phyloP scores from a whole-genome alignment of 2,797 vertebrate genomes.

The Pangasius larnaudii region DNA sequence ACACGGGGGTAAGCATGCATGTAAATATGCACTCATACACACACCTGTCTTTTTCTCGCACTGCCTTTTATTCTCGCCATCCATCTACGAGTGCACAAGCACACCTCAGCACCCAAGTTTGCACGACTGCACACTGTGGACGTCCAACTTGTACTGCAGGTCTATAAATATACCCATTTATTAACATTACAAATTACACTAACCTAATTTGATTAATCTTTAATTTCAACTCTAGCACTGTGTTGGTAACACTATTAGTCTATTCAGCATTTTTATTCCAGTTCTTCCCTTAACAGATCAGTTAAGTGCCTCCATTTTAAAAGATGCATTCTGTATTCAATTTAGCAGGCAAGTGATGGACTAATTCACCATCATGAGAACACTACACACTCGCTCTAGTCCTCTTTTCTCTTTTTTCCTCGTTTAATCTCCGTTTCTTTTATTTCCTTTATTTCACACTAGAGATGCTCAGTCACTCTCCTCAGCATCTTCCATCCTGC shows the following conservation, averaged over 20 bases:
- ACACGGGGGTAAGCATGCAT: conserved; percentile 39
- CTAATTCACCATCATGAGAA: conserved; percentile 28
- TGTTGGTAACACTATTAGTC: conserved; percentile 17
- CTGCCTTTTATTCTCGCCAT: conserved; percentile 36
- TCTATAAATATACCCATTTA: conserved; percentile 4
- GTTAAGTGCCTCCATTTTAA: conserved; percentile 42
- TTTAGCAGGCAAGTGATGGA: conserved; percentile 30
- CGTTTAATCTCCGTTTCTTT: conserved; percentile 72
- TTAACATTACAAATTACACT: conserved; percentile 13
- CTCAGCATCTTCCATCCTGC: conserved; percentile 75
- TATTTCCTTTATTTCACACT: conserved; percentile 76
- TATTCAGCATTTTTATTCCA: conserved; percentile 7
- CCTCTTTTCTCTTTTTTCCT: conserved; percentile 33
- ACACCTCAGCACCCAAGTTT: conserved; percentile 31
- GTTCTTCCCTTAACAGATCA: conserved; percentile 24
- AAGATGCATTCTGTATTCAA: conserved; percentile 45
- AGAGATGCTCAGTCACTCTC: conserved; percentile 75
- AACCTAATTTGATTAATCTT: neutral
- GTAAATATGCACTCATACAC: conserved; percentile 30
- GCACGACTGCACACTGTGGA: conserved; percentile 13
- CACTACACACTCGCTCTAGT: conserved; percentile 25
- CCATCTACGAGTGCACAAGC: conserved; percentile 27
- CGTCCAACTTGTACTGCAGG: conserved; percentile 10
- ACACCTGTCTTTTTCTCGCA: conserved; percentile 24
- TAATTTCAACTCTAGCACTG: conserved; percentile 17